These are phyloP conservation scores for Rhagoletis zephyria DNA, from an alignment of 1,140 invertebrate species.

Conservation along the genomic window DNA sequence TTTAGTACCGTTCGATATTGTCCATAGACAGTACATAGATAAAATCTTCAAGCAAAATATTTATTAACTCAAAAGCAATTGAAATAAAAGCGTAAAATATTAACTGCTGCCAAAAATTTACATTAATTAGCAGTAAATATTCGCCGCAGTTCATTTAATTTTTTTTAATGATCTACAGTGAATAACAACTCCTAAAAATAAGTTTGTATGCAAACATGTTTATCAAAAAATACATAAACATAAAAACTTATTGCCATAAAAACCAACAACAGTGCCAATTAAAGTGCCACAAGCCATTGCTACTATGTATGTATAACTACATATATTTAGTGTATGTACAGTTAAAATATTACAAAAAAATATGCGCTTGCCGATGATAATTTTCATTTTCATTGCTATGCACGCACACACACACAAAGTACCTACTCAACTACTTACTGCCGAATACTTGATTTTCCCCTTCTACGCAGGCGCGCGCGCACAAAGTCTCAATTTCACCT, in stretches of 20 bases:
- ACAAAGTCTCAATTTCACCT: conserved; percentile 48
- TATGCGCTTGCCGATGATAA: conserved; percentile 13
- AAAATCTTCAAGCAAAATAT: too few species aligned
- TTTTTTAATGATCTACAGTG: too few species aligned
- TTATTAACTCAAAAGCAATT: too few species aligned
- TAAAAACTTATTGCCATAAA: neutral
- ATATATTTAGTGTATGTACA: neutral
- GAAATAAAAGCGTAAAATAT: too few species aligned
- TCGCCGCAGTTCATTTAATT: too few species aligned
- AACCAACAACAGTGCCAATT: conserved; percentile 19
- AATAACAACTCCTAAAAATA: neutral
- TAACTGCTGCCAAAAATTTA: too few species aligned
- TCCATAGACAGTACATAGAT: too few species aligned
- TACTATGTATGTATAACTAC: neutral
- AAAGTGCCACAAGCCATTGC: conserved; percentile 45
- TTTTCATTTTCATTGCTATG: conserved; percentile 34
- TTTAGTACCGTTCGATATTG: too few species aligned
- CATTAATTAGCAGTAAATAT: neutral
- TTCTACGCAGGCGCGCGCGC: neutral
- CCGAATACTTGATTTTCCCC: conserved; percentile 45
- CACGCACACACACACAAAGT: neutral
- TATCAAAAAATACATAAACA: neutral
- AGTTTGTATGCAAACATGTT: neutral
- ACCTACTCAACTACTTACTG: neutral
- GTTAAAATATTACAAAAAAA: conserved; percentile 30